Evolutionary conservation across 2,113 vertebrate genomes (phyloP), one percentile per base, ranked within the genome.

Genomic region (Hippocampus barbouri): DNA sequence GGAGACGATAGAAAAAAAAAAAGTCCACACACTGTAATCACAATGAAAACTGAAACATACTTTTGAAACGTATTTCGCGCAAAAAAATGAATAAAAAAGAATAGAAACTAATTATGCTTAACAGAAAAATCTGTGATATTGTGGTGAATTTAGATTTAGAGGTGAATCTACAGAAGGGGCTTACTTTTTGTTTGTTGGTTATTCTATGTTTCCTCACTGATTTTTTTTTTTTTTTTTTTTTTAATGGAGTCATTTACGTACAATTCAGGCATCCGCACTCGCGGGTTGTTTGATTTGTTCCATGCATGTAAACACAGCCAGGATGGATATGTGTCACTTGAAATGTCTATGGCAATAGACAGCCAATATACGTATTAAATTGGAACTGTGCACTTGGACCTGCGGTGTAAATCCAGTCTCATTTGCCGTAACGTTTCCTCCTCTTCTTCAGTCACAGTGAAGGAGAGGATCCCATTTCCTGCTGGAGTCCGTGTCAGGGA

Each of bases 401-500:
- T 16, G 12, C 56, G 34, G 59, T 61, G 27, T 61, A 61, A 61
- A 61, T 61, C 59, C 59, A 18, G 16, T 27, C 15, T 61, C 85
- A 79, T 90, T 87, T 86, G 89, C 83, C 86, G 85, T 86, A 89
- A 81, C 84, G 85, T 83, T 86, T 87, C 71, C 80, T 71, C 85
- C 81, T 81, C 81, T 89, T 82, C 88, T 91, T 88, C 87, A 81
- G 88, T 91, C 88, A 88, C 82, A 75, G 83, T 72, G 76, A 85
- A 88, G 85, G 83, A 73, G 87, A 71, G 77, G 81, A 88, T 87
- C 83, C 80, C 71, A 85, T 89, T 89, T 89, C 83, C 79, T 88
- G 83, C 88, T 75, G 73, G 77, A 79, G 84, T 82, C 84, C 75
- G 82, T 90, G 86, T 88, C 83, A 87, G 85, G 86, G 89, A 91